Conservation (phyloP, 2,113 vertebrate species). For the Alligator mississippiensis region DNA sequence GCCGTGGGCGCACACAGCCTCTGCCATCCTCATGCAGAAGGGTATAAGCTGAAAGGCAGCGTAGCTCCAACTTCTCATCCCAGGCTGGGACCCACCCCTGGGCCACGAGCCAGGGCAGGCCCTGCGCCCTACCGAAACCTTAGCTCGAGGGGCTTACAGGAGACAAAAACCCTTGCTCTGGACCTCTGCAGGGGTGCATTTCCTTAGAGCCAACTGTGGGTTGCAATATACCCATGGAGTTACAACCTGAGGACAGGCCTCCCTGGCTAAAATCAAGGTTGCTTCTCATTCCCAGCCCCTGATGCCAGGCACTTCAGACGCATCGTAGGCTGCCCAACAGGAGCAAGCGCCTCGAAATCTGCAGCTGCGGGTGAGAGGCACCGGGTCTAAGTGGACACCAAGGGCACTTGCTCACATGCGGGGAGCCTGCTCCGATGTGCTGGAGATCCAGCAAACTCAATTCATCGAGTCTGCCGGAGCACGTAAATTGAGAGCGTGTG, state of each 20-base stretch:
- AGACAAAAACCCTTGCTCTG: neutral
- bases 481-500: no score
- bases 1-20: neutral
- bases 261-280: neutral
- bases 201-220: neutral
- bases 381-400: neutral
- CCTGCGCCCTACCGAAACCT: neutral
- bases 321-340: neutral
- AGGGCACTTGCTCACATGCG: neutral
- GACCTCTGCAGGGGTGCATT: neutral
- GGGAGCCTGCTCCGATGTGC: rapidly evolving
- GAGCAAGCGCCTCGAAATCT: neutral
- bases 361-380: neutral
- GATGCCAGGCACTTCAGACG: neutral
- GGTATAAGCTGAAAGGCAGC: neutral
- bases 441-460: no score
- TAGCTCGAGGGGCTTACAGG: neutral
- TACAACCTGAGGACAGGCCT: neutral
- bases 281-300: neutral
- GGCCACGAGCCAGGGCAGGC: no score
- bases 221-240: neutral
- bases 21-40: neutral
- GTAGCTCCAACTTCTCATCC: no score
- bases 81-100: no score
- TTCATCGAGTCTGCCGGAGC: no score